Evolutionary conservation across 2,113 vertebrate species (phyloP).

Genomic region (Clarias gariepinus): DNA sequence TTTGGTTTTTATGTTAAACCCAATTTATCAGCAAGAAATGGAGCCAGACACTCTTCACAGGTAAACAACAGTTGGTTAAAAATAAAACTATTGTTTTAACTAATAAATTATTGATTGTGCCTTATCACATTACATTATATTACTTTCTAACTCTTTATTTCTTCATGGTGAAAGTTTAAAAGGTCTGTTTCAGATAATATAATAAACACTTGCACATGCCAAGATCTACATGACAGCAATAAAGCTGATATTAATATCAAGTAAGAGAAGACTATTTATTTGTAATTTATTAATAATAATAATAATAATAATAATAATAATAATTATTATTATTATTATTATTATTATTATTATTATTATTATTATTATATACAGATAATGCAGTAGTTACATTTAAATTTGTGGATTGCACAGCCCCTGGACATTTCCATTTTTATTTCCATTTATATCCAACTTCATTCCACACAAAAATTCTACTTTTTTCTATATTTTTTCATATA

Average conservation of each 20-base stretch:
- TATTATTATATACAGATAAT: background rate
- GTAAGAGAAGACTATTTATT: background rate
- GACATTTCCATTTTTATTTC: too few relatives aligned
- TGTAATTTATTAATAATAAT: too few relatives aligned
- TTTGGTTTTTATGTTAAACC: background rate
- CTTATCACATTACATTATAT: background rate
- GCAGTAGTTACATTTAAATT: background rate
- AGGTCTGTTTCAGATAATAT: background rate
- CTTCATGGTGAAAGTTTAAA: slow-evolving; percentile 4
- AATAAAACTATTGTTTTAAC: too few relatives aligned
- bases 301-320: too few relatives aligned
- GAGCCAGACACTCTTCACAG: background rate
- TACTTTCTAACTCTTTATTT: background rate
- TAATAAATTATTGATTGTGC: background rate
- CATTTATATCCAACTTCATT: too few relatives aligned
- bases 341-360: too few relatives aligned
- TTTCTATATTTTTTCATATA: too few relatives aligned
- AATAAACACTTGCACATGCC: background rate
- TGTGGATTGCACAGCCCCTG: too few relatives aligned
- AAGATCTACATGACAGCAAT: background rate
- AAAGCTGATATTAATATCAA: background rate
- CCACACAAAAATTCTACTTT: too few relatives aligned
- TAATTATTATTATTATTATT: too few relatives aligned
- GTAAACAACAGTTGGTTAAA: background rate
- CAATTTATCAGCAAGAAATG: background rate